Evolutionary conservation across 2,888 invertebrate species (phyloP).

Genomic region (Plemyria rubiginata): DNA sequence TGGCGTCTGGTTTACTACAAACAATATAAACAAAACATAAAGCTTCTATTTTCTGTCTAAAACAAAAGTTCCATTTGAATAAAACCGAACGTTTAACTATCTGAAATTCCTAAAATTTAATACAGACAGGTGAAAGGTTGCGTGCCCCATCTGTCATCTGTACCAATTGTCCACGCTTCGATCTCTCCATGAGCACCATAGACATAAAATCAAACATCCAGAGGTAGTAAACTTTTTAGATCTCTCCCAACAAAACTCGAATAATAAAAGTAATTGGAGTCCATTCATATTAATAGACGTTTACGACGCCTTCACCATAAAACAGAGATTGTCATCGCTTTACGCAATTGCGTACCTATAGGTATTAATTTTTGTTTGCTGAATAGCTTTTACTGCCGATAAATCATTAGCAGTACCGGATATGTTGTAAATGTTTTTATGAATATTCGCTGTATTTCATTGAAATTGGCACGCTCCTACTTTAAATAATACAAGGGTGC

Average conservation of each 20-base stretch:
- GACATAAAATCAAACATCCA: slow-evolving; percentile 71
- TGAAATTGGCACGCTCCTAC: slow-evolving; percentile 54
- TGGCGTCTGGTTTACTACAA: too few relatives aligned
- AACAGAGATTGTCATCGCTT: slow-evolving; percentile 83
- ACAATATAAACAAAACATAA: too few relatives aligned
- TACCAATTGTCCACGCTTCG: slow-evolving; percentile 62
- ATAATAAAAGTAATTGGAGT: slow-evolving; percentile 85
- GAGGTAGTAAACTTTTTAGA: slow-evolving; percentile 83
- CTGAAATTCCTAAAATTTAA: background rate
- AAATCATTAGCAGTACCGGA: slow-evolving; percentile 69
- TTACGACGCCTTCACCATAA: slow-evolving; percentile 81
- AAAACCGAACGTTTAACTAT: background rate
- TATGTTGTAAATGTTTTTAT: slow-evolving; percentile 48
- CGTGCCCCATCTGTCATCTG: slow-evolving; percentile 69
- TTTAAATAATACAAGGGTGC: slow-evolving; percentile 32
- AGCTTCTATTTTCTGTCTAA: too few relatives aligned
- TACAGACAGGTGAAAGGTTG: slow-evolving; percentile 56
- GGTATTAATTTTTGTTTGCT: slow-evolving; percentile 72
- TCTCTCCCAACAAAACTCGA: slow-evolving; percentile 80
- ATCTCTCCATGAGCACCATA: slow-evolving; percentile 58
- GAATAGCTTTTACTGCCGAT: slow-evolving; percentile 69
- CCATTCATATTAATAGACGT: slow-evolving; percentile 86
- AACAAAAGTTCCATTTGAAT: background rate
- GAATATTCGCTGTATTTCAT: slow-evolving; percentile 53
- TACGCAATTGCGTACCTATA: slow-evolving; percentile 65